Conservation (phyloP, 1,140 invertebrate genomes). For the Aporrectodea caliginosa region DNA sequence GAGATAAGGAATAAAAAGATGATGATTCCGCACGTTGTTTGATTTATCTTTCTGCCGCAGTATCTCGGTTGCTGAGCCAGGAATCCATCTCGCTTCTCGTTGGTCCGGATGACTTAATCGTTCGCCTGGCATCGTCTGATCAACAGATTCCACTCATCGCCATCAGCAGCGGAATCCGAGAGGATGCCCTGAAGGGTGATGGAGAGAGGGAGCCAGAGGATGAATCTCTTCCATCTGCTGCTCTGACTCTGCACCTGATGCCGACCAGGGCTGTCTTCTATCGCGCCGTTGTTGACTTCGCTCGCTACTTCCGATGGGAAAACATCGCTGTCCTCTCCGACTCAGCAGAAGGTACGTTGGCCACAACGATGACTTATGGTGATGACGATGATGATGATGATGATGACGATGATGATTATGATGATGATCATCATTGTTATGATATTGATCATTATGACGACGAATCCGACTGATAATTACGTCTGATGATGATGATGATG, state of each 20-base stretch:
- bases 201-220: not conserved
- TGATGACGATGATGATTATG: too few relatives aligned
- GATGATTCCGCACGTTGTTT: too few relatives aligned
- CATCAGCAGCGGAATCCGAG: not conserved
- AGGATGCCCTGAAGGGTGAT: not conserved
- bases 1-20: too few relatives aligned
- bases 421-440: too few relatives aligned
- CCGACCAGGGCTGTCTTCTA: not conserved
- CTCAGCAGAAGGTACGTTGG: not conserved
- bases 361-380: too few relatives aligned
- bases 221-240: not conserved
- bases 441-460: too few relatives aligned
- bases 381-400: too few relatives aligned
- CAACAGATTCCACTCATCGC: not conserved
- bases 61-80: not conserved
- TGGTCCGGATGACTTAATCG: not conserved
- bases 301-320: not conserved
- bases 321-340: not conserved
- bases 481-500: too few relatives aligned
- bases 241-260: not conserved
- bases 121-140: not conserved
- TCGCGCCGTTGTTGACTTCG: not conserved
- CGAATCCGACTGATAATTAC: too few relatives aligned
- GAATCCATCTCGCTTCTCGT: not conserved
- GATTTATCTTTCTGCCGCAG: too few relatives aligned